Evolutionary conservation across 2,888 invertebrate species (phyloP).

Genomic region (Artemia sinica): DNA sequence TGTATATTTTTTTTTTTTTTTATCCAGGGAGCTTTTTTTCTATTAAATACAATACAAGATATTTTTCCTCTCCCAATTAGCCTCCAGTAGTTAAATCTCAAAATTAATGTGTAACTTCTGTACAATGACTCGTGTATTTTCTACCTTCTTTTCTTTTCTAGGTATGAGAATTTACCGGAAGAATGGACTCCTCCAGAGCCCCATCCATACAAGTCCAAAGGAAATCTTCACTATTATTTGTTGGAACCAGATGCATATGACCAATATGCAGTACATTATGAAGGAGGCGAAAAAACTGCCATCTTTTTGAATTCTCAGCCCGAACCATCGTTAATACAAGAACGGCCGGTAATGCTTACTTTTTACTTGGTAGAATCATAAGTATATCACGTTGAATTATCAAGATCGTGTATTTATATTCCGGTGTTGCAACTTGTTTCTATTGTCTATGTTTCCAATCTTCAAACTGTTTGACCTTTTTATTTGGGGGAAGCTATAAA

Average conservation of each 20-base stretch:
- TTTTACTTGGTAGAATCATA: neutral
- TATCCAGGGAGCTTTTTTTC: too few species aligned
- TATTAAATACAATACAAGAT: neutral
- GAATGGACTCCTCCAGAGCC: constrained; percentile 83
- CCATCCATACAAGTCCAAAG: constrained; percentile 74
- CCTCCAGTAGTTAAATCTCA: neutral
- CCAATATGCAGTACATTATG: constrained; percentile 65
- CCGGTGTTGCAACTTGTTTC: too few species aligned
- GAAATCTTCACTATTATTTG: constrained; percentile 79
- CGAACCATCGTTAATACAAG: constrained; percentile 62
- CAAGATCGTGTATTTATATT: too few species aligned
- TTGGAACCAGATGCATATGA: constrained; percentile 88
- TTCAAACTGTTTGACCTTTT: too few species aligned
- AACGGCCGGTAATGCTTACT: constrained; percentile 46
- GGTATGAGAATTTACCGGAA: constrained; percentile 69
- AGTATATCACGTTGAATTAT: too few species aligned
- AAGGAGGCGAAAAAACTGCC: constrained; percentile 59
- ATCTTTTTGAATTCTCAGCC: constrained; percentile 77
- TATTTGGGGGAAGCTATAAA: too few species aligned
- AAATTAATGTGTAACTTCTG: constrained; percentile 19
- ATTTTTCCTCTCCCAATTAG: constrained; percentile 14
- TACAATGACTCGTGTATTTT: constrained; percentile 21
- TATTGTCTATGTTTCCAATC: too few species aligned
- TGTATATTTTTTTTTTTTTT: too few species aligned
- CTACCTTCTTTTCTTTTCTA: constrained; percentile 28